Conservation (phyloP, 2,888 invertebrate species). For the Andrena praecox region DNA sequence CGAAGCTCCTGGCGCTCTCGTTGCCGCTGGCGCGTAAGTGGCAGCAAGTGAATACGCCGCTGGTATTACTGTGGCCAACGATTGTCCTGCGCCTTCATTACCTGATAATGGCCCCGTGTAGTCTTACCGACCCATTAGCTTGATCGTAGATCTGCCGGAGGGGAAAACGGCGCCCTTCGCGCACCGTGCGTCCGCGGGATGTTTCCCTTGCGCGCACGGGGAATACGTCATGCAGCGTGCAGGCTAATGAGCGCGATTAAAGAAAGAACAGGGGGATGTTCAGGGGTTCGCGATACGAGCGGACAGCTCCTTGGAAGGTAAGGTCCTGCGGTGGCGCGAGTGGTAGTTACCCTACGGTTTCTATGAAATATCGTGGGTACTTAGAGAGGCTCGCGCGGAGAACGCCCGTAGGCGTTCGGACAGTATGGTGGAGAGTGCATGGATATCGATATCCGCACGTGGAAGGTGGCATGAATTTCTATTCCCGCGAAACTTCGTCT, state of each 20-base stretch:
- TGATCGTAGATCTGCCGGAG: slow-evolving; percentile 28
- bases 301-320: too few relatives aligned
- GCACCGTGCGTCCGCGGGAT: not conserved
- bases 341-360: too few relatives aligned
- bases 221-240: not conserved
- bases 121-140: slow-evolving; percentile 56
- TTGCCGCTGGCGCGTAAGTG: slow-evolving; percentile 41
- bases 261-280: not conserved
- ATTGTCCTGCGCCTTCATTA: slow-evolving; percentile 63
- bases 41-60: slow-evolving; percentile 56
- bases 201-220: not conserved
- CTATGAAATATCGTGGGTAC: too few relatives aligned
- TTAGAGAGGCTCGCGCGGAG: too few relatives aligned
- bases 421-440: too few relatives aligned
- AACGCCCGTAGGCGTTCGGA: too few relatives aligned
- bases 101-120: slow-evolving; percentile 56
- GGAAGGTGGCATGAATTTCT: too few relatives aligned
- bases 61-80: slow-evolving; percentile 49
- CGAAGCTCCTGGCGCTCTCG: slow-evolving; percentile 49
- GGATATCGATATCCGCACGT: too few relatives aligned
- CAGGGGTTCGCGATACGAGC: not conserved
- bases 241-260: slow-evolving; percentile 23
- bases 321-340: too few relatives aligned
- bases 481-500: too few relatives aligned
- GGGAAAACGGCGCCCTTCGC: slow-evolving; percentile 9